Percentiles rank a stretch among this genome's conserved stretches.
Conservation (phyloP, 2,797 vertebrate species). For the Alectoris magna region DNA sequence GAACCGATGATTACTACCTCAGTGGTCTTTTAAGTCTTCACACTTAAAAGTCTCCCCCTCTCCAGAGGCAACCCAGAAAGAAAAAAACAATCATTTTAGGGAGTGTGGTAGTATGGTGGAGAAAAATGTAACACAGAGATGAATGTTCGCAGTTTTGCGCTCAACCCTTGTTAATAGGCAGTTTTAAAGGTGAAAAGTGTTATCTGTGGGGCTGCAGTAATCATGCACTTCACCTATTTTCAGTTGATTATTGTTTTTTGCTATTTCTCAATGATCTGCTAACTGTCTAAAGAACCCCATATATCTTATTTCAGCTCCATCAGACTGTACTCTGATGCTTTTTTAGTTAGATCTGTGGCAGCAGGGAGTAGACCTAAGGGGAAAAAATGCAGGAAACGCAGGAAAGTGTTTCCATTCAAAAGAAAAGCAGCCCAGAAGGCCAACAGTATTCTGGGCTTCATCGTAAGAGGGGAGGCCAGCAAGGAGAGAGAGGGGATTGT, state of each 20-base stretch:
- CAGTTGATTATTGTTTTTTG: not conserved
- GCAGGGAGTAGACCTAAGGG: not conserved
- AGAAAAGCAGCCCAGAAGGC: not conserved
- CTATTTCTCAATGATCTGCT: not conserved
- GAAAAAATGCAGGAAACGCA: not conserved
- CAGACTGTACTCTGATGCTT: not conserved
- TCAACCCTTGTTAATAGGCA: not conserved
- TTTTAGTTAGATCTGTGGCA: not conserved
- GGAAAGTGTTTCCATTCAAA: not conserved
- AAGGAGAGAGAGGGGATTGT: too few relatives aligned
- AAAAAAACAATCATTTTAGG: conserved; percentile 55
- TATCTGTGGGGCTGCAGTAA: not conserved
- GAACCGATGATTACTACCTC: conserved; percentile 61
- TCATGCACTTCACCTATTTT: not conserved
- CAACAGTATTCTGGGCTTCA: too few relatives aligned
- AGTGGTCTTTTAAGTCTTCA: conserved; percentile 46
- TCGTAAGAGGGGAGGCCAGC: too few relatives aligned
- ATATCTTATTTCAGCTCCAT: not conserved
- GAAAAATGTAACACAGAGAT: not conserved
- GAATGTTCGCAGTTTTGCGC: not conserved
- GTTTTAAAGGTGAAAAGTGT: conserved; percentile 5
- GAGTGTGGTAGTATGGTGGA: not conserved
- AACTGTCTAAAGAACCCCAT: not conserved
- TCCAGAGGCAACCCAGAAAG: conserved; percentile 45
- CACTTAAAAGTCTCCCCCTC: not conserved